These are phyloP conservation scores for Papio anubis DNA, from an alignment of 2,113 vertebrate species.

Conservation along the genomic window DNA sequence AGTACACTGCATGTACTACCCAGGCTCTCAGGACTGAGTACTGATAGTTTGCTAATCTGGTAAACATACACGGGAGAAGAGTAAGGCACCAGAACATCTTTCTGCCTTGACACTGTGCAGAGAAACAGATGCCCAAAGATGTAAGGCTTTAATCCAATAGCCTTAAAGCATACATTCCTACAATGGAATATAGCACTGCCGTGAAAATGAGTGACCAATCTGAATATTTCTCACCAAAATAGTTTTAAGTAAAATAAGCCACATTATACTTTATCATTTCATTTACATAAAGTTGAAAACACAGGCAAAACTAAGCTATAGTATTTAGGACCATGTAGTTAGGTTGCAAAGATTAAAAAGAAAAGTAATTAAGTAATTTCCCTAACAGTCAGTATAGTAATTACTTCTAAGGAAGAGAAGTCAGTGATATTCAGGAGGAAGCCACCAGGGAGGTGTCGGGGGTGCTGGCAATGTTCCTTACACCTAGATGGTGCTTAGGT, in stretches of 20 bases:
- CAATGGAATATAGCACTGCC: not conserved
- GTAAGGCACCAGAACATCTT: not conserved
- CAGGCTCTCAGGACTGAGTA: not conserved
- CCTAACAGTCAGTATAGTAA: not conserved
- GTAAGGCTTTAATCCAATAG: not conserved
- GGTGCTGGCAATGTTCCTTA: not conserved
- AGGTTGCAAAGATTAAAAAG: not conserved
- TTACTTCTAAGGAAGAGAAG: not conserved
- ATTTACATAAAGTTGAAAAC: not conserved
- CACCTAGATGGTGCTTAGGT: not conserved
- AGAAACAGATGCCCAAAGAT: not conserved
- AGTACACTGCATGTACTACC: not conserved
- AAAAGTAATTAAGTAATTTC: not conserved
- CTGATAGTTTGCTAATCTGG: not conserved
- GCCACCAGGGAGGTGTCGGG: not conserved
- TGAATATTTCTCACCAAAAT: not conserved
- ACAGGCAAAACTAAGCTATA: not conserved
- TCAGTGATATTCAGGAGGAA: not conserved
- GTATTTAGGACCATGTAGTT: not conserved
- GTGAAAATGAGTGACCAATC: not conserved
- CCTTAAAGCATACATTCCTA: not conserved
- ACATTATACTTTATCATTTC: not conserved
- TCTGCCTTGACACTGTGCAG: not conserved
- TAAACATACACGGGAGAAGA: not conserved
- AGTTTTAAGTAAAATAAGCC: not conserved